These are phyloP conservation scores for Neelides sp. DNA, from an alignment of 1,140 invertebrate species.

Conservation along the genomic window DNA sequence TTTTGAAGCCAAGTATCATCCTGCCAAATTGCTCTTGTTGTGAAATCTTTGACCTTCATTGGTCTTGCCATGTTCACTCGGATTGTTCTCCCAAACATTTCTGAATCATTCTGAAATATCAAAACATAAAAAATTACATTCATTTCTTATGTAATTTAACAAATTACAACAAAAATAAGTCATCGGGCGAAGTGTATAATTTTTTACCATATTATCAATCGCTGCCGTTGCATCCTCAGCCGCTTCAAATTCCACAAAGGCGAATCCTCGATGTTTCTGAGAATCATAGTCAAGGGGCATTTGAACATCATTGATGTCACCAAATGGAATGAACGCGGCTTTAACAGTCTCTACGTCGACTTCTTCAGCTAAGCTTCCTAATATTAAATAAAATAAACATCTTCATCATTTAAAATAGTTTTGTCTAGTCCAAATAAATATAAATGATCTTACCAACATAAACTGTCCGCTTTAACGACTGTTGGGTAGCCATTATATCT, in stretches of 20 bases:
- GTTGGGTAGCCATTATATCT: slow-evolving; percentile 21
- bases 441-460: slow-evolving; percentile 27
- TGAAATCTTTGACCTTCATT: slow-evolving; percentile 86
- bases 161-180: background rate
- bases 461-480: slow-evolving; percentile 28
- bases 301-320: slow-evolving; percentile 92
- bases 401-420: background rate
- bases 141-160: background rate
- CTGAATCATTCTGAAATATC: slow-evolving; percentile 75
- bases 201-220: slow-evolving; percentile 93
- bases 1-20: slow-evolving; percentile 94
- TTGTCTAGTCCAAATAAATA: background rate
- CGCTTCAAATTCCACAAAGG: slow-evolving; percentile 94
- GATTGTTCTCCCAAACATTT: slow-evolving; percentile 92
- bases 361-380: slow-evolving; percentile 89
- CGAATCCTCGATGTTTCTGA: slow-evolving; percentile 93
- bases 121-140: slow-evolving; percentile 3
- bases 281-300: slow-evolving; percentile 97
- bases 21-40: slow-evolving; percentile 87
- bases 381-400: background rate
- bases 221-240: slow-evolving; percentile 85
- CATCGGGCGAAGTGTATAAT: slow-evolving; percentile 7
- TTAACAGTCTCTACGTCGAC: slow-evolving; percentile 91
- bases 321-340: slow-evolving; percentile 95
- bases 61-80: slow-evolving; percentile 95